Evolutionary conservation across 2,113 vertebrate species (phyloP), one percentile per base, ranked within the genome.

Genomic region (Collichthys lucidus): DNA sequence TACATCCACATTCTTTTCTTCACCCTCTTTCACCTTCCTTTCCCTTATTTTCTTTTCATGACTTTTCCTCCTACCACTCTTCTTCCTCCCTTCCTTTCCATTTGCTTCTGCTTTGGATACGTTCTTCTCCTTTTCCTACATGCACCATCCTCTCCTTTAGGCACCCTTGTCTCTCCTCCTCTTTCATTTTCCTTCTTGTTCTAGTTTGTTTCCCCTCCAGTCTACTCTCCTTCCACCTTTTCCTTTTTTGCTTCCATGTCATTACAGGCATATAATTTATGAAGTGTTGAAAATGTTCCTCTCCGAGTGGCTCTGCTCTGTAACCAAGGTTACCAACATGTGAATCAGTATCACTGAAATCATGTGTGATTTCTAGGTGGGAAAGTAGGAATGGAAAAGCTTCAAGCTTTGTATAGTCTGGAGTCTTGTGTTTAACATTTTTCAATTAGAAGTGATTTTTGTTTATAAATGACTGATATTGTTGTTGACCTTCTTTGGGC

Each of bases 311-410:
- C 86, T 78, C 65, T 50, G 74, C 86, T 86, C 84, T 22, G 90
- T 93, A 89, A 89, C 89, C 91, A 89, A 75, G 90, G 91, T 89
- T 90, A 92, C 92, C 82, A 61, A 74, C 80, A 81, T 76, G 66
- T 84, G 89, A 86, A 85, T 80, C 66, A 35, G 69, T 69, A 68
- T 73, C 77, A 68, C 59, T 69, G 84, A 61, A 68, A 85, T 81
- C 73, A 79, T 12, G 26, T 86, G 79, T 71, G 80, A 80, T 64
- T 79, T 88, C 73, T 75, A 52, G 80, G 61, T 78, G 78, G 76
- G 75, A 61, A 69, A 61, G 24, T 52, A 53, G 66, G 53, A 69
- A 69, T 72, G 77, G 64, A 82, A 77, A 80, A 75, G 67, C 74
- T 69, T 69, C 46, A 57, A 76, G 80, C 22, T 81, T 77, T 87